Evolutionary conservation across 2,888 invertebrate species (phyloP).

Genomic region (Cabera pusaria): DNA sequence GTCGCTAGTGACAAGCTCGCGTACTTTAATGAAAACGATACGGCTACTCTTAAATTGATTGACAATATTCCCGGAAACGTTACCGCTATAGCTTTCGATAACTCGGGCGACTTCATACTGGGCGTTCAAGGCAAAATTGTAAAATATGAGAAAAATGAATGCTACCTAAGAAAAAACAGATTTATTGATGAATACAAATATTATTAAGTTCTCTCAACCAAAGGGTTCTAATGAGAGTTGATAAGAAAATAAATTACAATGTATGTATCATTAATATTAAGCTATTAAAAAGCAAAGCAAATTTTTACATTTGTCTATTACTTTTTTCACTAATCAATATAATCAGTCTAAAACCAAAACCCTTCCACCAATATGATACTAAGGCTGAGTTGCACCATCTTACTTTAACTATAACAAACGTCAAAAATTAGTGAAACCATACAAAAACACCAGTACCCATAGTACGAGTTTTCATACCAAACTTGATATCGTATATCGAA

Average conservation of each 20-base stretch:
- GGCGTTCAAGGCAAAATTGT: slow-evolving; percentile 57
- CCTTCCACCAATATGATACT: slow-evolving; percentile 8
- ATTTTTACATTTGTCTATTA: background rate
- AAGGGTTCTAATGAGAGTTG: no score
- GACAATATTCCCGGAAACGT: slow-evolving; percentile 53
- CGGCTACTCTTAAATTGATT: slow-evolving; percentile 50
- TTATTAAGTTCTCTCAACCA: background rate
- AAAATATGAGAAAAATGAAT: slow-evolving; percentile 57
- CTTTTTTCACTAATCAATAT: background rate
- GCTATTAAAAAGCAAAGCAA: slow-evolving; percentile 10
- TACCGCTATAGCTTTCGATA: slow-evolving; percentile 65
- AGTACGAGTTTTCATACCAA: no score
- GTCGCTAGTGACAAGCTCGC: slow-evolving; percentile 57
- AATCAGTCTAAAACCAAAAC: slow-evolving; percentile 10
- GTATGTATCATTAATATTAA: slow-evolving; percentile 12
- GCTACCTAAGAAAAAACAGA: slow-evolving; percentile 41
- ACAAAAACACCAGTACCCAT: no score
- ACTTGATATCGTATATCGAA: no score
- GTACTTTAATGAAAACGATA: slow-evolving; percentile 63
- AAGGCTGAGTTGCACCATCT: no score
- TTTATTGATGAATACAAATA: slow-evolving; percentile 20
- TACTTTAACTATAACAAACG: no score
- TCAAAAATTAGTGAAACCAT: no score
- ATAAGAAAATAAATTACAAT: slow-evolving; percentile 47
- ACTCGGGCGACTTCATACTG: slow-evolving; percentile 54